Evolutionary conservation across 2,797 vertebrate species (phyloP).

Genomic region (Myiotriccus ornatus): DNA sequence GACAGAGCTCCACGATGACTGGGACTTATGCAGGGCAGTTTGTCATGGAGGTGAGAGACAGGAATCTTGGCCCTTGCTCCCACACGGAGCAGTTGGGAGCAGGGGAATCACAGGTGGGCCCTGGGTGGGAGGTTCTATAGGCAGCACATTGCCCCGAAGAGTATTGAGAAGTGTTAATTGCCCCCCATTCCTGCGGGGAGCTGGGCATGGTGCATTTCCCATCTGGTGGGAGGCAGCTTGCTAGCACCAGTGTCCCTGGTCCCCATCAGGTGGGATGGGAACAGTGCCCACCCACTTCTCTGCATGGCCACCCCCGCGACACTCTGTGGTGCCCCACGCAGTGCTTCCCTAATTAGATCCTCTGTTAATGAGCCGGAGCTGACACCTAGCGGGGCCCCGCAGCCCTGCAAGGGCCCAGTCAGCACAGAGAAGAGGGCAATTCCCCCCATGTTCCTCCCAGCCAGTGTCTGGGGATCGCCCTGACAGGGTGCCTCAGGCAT

Average conservation of each 20-base stretch:
- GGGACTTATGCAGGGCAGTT: conserved; percentile 83
- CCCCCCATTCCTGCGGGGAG: background rate
- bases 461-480: accelerated
- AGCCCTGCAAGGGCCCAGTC: background rate
- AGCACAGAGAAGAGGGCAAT: background rate
- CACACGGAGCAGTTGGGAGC: background rate
- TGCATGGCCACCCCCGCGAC: background rate
- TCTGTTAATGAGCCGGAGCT: background rate
- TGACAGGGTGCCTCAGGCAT: accelerated
- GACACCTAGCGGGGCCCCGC: conserved; percentile 3
- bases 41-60: conserved; percentile 79
- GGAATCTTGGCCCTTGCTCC: background rate
- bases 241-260: background rate
- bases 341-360: background rate
- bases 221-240: background rate
- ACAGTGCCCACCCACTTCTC: background rate
- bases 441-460: accelerated
- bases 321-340: background rate
- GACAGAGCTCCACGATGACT: conserved; percentile 83
- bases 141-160: accelerated
- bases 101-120: background rate
- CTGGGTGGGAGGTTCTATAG: background rate
- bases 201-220: background rate
- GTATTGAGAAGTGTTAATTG: background rate
- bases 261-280: background rate